phyloP scores from a whole-genome alignment of 2,888 invertebrate genomes.

The Catonia carolina region DNA sequence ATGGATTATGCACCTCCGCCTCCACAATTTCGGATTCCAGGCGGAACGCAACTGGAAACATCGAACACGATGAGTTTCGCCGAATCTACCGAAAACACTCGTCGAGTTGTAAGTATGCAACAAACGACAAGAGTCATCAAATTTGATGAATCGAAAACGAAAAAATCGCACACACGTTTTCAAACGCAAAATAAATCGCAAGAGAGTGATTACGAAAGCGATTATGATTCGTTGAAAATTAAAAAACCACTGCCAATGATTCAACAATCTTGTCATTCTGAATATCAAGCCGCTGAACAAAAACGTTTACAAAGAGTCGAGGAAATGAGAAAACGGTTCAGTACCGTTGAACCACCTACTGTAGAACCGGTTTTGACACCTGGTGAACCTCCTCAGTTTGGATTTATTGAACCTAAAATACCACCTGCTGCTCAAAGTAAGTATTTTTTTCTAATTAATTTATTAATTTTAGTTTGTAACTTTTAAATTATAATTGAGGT shows the following conservation, averaged over 20 bases:
- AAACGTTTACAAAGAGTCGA: constrained; percentile 40
- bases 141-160: constrained; percentile 47
- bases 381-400: constrained; percentile 55
- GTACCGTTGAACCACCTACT: constrained; percentile 44
- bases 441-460: constrained; percentile 21
- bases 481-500: too few relatives aligned
- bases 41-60: constrained; percentile 50
- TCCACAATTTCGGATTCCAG: constrained; percentile 38
- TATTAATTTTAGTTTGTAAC: neutral
- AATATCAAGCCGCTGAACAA: constrained; percentile 35
- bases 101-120: constrained; percentile 59
- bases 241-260: constrained; percentile 43
- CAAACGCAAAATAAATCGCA: constrained; percentile 30
- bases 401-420: constrained; percentile 45
- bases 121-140: constrained; percentile 63
- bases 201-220: constrained; percentile 65
- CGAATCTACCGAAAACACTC: constrained; percentile 58
- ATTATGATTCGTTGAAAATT: constrained; percentile 54
- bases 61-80: constrained; percentile 64
- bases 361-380: constrained; percentile 55
- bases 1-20: constrained; percentile 51
- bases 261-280: constrained; percentile 32
- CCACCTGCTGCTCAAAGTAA: constrained; percentile 32
- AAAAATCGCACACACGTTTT: neutral
- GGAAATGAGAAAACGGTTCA: constrained; percentile 39